phyloP scores from a whole-genome alignment of 2,113 vertebrate genomes.

The Pelecanoides urinatrix region DNA sequence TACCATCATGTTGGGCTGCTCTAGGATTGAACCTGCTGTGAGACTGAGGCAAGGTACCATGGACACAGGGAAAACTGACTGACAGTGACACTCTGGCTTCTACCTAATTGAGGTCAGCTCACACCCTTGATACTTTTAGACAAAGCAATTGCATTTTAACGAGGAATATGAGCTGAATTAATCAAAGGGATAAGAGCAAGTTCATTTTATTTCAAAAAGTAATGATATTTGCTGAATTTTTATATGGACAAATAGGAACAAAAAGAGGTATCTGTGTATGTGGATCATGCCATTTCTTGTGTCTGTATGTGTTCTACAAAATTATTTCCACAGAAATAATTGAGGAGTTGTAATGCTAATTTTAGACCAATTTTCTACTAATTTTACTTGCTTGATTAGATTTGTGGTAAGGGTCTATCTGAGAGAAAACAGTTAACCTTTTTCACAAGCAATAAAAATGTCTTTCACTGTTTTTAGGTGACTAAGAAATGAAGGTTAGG shows the following conservation, averaged over 20 bases:
- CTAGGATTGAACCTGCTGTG: not conserved
- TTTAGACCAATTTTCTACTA: not conserved
- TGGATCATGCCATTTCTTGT: not conserved
- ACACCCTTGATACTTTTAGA: not conserved
- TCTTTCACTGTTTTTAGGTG: rapidly evolving
- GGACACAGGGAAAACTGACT: not conserved
- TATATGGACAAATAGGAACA: not conserved
- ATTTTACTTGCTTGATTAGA: not conserved
- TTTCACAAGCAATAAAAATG: not conserved
- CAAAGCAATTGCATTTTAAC: not conserved
- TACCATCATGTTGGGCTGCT: not conserved
- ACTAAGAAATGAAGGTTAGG: not conserved
- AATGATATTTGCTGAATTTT: not conserved
- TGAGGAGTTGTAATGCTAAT: not conserved
- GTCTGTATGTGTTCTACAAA: not conserved
- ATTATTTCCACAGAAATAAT: not conserved
- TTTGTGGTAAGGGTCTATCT: not conserved
- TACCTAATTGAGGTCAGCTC: not conserved
- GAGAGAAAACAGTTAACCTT: not conserved
- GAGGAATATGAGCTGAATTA: not conserved
- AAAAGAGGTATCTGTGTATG: not conserved
- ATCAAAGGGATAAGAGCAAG: not conserved
- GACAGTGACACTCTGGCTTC: not conserved
- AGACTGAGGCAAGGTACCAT: not conserved
- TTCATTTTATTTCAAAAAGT: not conserved